Evolutionary conservation across 2,113 vertebrate genomes (phyloP).

Genomic region (Phylloscopus trochilus): DNA sequence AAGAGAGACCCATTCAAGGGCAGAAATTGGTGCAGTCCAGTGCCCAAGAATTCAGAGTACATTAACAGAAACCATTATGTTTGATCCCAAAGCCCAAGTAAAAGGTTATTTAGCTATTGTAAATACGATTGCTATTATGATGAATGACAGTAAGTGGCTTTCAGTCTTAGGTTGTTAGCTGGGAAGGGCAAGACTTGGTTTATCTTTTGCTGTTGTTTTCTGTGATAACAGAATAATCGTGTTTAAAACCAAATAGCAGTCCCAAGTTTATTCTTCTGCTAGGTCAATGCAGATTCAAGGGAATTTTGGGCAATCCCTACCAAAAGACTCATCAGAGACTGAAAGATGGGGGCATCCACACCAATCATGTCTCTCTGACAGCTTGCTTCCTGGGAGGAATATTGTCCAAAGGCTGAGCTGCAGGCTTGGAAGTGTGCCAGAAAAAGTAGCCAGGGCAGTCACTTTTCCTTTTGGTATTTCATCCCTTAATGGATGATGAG

Average conservation of each 20-base stretch:
- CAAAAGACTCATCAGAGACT: background rate
- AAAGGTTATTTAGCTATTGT: background rate
- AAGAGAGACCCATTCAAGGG: background rate
- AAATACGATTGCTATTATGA: background rate
- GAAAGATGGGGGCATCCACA: background rate
- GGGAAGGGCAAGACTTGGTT: background rate
- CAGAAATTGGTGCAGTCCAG: background rate
- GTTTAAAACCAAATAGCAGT: background rate
- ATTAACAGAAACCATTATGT: background rate
- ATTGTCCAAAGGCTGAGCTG: background rate
- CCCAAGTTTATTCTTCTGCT: background rate
- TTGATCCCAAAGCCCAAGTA: background rate
- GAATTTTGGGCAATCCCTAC: background rate
- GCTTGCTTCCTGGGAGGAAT: background rate
- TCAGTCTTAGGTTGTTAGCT: background rate
- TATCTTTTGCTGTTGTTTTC: background rate
- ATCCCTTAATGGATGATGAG: slow-evolving; percentile 31
- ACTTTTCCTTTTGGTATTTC: slow-evolving; percentile 27
- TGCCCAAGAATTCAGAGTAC: background rate
- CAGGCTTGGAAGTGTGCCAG: background rate
- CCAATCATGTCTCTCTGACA: background rate
- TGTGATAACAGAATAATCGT: background rate
- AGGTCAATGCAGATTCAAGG: background rate
- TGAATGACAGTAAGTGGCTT: background rate
- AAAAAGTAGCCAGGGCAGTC: slow-evolving; percentile 22